A percentile compares a stretch with the other conserved stretches of the same genome.
These are phyloP conservation scores for Hydropotes inermis DNA, from an alignment of 2,113 vertebrate genomes.

Conservation along the genomic window DNA sequence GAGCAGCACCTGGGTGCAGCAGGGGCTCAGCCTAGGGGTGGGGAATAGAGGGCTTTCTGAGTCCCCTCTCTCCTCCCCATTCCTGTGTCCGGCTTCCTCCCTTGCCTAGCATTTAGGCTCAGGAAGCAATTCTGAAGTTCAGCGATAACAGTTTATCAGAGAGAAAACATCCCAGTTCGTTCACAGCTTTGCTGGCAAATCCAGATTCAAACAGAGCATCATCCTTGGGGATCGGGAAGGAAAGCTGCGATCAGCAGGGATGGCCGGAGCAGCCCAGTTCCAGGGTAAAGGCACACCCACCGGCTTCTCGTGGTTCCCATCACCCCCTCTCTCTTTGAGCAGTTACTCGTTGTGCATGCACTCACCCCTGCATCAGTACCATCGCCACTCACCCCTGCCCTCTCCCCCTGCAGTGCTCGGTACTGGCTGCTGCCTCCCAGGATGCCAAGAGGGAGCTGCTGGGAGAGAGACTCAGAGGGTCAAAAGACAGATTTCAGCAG, in stretches of 20 bases:
- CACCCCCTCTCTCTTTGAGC: fast-evolving
- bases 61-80: neutral
- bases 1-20: neutral
- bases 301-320: fast-evolving
- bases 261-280: neutral
- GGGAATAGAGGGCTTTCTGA: neutral
- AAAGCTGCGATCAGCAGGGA: neutral
- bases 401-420: fast-evolving
- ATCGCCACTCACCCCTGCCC: fast-evolving
- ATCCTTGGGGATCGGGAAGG: neutral
- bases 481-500: neutral
- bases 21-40: too few relatives aligned
- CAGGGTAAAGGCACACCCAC: neutral
- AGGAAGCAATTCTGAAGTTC: neutral
- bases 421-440: too few relatives aligned
- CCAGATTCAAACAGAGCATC: slow-evolving; percentile 7
- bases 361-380: fast-evolving
- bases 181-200: neutral
- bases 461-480: neutral
- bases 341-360: fast-evolving
- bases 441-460: neutral
- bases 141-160: neutral
- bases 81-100: neutral
- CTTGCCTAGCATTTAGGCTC: neutral
- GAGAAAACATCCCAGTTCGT: neutral